Evolutionary conservation across 2,113 vertebrate species (phyloP), one percentile per base, ranked within the genome.

Genomic region (Corvus moneduloides): DNA sequence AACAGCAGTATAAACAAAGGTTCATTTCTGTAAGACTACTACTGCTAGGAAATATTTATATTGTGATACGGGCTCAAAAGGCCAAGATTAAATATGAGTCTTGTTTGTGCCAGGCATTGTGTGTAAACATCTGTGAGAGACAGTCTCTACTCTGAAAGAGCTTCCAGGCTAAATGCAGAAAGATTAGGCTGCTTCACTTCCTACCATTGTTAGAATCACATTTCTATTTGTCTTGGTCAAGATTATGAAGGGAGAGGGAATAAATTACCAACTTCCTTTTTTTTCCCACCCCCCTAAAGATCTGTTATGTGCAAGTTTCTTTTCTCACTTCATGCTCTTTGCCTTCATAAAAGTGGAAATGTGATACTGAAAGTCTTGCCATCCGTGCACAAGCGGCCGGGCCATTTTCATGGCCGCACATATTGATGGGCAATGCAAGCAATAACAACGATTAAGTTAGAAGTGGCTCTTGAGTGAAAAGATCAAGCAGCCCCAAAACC

Each of bases 181-280:
- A 97, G 96, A 97, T 97, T 96, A 95, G 74, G 64, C 90, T 94
- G 67, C 95, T 97, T 92, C 82, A 96, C 94, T 98, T 98, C 97
- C 97, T 97, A 63, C 95, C 72, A 98, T 98, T 98, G 97, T 98
- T 96, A 86, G 87, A 69, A 81, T 94, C 91, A 68, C 92, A 95
- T 97, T 97, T 97, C 96, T 97, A 92, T 97, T 98, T 97, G 78
- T 94, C 87, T 91, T 94, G 93, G 94, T 94, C 96, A 94, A 96
- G 89, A 90, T 74, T 96, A 66, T 91, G 94, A 88, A 90, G 68
- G 83, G 43, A 59, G 85, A 90, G 83, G 85, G 83, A 90, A 93
- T 86, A 78, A 94, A 96, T 90, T 90, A 51, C 79, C 82, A 58
- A 80, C 90, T 93, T 95, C 92, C 88, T 63, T 69, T 73, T 81